Conservation (phyloP, 2,888 invertebrate genomes). For the Leptopterna dolabrata region DNA sequence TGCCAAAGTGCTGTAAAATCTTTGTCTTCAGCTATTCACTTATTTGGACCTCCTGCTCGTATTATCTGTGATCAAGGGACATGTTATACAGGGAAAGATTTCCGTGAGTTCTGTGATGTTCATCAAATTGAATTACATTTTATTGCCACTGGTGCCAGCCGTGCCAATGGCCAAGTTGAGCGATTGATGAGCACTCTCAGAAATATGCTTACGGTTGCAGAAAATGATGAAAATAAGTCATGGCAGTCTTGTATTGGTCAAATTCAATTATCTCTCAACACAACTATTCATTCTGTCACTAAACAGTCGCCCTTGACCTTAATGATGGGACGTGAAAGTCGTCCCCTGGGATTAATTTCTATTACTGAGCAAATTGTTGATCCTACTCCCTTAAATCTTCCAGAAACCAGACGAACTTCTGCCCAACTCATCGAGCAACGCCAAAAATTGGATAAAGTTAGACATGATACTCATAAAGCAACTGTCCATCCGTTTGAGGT, state of each 20-base stretch:
- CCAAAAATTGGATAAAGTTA: not conserved
- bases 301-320: not conserved
- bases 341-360: not conserved
- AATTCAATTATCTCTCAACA: not conserved
- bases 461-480: not conserved
- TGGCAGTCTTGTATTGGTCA: not conserved
- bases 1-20: slow-evolving; percentile 23
- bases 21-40: slow-evolving; percentile 11
- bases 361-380: not conserved
- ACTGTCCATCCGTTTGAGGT: not conserved
- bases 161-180: slow-evolving; percentile 34
- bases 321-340: not conserved
- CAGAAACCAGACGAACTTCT: not conserved
- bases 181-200: slow-evolving; percentile 20
- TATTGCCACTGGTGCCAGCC: slow-evolving; percentile 15
- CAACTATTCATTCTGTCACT: not conserved
- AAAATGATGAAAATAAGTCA: not conserved
- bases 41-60: slow-evolving; percentile 10
- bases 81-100: slow-evolving; percentile 33
- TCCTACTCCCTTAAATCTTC: not conserved
- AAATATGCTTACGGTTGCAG: not conserved
- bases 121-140: slow-evolving; percentile 15
- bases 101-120: slow-evolving; percentile 36
- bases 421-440: not conserved
- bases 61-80: slow-evolving; percentile 45